These are phyloP conservation scores for Battus philenor DNA, from an alignment of 1,140 invertebrate species.

Conservation along the genomic window DNA sequence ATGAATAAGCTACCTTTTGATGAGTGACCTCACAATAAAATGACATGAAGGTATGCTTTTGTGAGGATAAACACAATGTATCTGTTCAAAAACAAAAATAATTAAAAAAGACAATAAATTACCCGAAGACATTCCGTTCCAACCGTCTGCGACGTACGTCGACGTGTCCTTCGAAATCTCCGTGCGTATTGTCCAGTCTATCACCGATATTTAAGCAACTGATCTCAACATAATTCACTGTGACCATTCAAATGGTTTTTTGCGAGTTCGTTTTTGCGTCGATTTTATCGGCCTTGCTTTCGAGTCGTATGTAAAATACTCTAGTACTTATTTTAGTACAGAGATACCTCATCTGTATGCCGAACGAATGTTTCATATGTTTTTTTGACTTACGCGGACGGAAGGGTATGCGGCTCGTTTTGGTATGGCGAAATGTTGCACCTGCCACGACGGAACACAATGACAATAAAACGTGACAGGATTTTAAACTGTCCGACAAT, in stretches of 20 bases:
- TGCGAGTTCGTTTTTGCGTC: conserved; percentile 2
- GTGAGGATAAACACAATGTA: too few relatives aligned
- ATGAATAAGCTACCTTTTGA: too few relatives aligned
- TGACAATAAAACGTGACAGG: conserved; percentile 7
- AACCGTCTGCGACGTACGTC: too few relatives aligned
- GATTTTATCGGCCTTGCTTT: conserved; percentile 1
- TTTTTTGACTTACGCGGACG: neutral
- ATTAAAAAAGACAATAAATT: too few relatives aligned
- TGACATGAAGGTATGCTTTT: too few relatives aligned
- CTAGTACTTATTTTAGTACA: conserved; percentile 7
- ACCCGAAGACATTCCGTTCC: too few relatives aligned
- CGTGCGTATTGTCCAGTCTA: conserved; percentile 7
- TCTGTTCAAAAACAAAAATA: too few relatives aligned
- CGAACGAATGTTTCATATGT: neutral
- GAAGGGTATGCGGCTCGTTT: conserved; percentile 4
- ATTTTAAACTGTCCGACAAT: conserved; percentile 7
- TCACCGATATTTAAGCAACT: conserved; percentile 6
- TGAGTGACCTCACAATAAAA: too few relatives aligned
- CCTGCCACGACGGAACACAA: conserved; percentile 6
- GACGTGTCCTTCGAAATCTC: conserved; percentile 4
- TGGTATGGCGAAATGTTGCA: conserved; percentile 6
- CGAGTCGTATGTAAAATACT: conserved; percentile 7
- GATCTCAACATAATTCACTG: conserved; percentile 6
- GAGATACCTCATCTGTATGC: conserved; percentile 4
- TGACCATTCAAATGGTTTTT: conserved; percentile 10